Conservation (phyloP, 2,113 vertebrate species). For the Trichechus manatus region DNA sequence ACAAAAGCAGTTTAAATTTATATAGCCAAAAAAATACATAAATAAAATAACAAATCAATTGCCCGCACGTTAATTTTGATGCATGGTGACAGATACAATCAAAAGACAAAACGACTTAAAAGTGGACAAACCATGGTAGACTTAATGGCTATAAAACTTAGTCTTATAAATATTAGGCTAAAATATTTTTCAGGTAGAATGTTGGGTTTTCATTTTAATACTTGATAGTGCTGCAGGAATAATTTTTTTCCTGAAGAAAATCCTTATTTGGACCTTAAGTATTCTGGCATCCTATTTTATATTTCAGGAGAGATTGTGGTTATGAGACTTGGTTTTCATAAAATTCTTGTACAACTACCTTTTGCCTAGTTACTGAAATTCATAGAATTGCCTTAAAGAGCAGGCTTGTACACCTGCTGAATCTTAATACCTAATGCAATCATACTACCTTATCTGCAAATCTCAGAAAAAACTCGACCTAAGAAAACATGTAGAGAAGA, state of each 20-base stretch:
- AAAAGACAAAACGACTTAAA: not conserved
- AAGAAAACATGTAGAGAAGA: not conserved
- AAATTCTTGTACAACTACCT: not conserved
- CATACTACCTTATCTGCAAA: constrained; percentile 14
- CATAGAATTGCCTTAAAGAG: not conserved
- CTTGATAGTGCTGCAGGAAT: not conserved
- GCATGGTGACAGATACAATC: not conserved
- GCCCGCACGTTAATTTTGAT: not conserved
- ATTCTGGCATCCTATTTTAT: not conserved
- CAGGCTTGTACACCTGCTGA: not conserved
- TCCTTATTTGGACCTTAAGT: not conserved
- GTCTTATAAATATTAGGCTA: not conserved
- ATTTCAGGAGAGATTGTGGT: not conserved
- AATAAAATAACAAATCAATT: not conserved
- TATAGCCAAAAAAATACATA: not conserved
- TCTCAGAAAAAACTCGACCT: not conserved
- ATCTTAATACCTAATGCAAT: not conserved
- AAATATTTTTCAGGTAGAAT: not conserved
- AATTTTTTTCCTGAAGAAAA: not conserved
- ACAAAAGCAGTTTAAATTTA: constrained; percentile 4
- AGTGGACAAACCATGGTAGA: not conserved
- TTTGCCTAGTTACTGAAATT: not conserved
- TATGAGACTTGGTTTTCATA: not conserved
- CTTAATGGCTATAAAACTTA: not conserved
- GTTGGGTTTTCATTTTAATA: not conserved